A percentile compares a stretch with the other conserved stretches of the same genome.
These are phyloP conservation scores for Lycaon pictus DNA, from an alignment of 2,113 vertebrate species.

Conservation along the genomic window DNA sequence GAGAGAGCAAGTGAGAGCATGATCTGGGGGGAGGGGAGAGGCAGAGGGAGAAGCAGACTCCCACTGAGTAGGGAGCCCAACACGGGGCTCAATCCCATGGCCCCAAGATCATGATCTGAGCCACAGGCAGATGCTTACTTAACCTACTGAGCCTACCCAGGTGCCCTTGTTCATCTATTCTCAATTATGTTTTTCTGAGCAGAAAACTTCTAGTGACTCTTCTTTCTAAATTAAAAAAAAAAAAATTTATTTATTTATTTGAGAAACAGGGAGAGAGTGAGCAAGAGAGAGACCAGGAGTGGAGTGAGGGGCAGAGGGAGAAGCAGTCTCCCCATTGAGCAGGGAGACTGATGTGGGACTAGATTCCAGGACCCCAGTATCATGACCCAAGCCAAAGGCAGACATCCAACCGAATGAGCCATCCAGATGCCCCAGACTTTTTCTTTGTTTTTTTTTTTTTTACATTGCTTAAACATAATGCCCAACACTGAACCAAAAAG, in stretches of 20 bases:
- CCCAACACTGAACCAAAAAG: constrained; percentile 15
- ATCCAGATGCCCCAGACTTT: not conserved
- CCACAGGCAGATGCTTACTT: not conserved
- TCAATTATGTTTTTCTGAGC: constrained; percentile 16
- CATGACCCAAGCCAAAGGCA: too few relatives aligned
- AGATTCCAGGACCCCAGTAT: too few relatives aligned
- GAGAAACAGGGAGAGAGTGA: too few relatives aligned
- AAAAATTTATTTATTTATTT: too few relatives aligned
- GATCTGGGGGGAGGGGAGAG: not conserved
- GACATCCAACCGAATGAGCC: too few relatives aligned
- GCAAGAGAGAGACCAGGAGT: too few relatives aligned
- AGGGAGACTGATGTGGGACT: too few relatives aligned
- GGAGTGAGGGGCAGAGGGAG: too few relatives aligned
- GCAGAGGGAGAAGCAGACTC: not conserved
- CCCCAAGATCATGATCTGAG: not conserved
- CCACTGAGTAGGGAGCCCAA: not conserved
- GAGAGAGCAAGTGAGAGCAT: not conserved
- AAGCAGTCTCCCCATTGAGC: too few relatives aligned
- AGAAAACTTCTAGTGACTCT: not conserved
- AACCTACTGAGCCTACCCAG: not conserved
- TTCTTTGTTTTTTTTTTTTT: constrained; percentile 2
- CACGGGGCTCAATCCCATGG: not conserved
- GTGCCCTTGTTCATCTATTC: not conserved
- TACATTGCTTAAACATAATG: not conserved
- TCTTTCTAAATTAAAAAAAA: too few relatives aligned